Base-by-base conservation (phyloP, 2,888 invertebrate species). In the Boloria euphrosyne region DNA sequence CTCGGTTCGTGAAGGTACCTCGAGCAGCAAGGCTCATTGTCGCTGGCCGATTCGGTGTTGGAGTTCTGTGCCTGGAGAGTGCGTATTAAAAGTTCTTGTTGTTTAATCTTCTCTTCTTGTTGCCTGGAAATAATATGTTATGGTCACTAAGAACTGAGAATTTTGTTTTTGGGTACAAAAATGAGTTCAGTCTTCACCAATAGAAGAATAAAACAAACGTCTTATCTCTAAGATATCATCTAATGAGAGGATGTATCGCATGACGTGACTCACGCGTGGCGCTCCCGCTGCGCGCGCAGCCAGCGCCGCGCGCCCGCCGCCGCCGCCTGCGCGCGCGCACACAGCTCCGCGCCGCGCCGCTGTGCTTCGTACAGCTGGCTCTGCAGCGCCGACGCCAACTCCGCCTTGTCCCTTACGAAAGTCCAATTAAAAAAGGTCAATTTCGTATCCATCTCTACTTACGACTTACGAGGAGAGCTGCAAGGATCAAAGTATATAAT, bases 261-360 rank as follows among this genome's bases (percentile, higher is more conserved):
- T n/a, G n/a, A n/a, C n/a, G n/a, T n/a, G 22, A 84, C 61, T 16
- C 7, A 67, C 66, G 49, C 38, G 44, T 46, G 50, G 4, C 18
- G 54, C 52, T 84, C 80, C 67, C 69, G 78, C 76, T 69, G 67
- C 22, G 67, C 62, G 22, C 64, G 73, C n/a, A 78, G 72, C 73
- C 76, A 73, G 2, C 71, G 70, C 64, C 83, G 77, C 75, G 87
- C 83, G 66, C 69, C 69, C 75, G 70, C 61, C 13, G 47, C 81
- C 76, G 10, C 80, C 85, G 55, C 78, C 0, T 83, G 80, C 75
- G 85, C 80, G 72, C 84, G 83, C 5, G 53, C 80, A 76, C 88
- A 85, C 71, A 90, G 82, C 79, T 67, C 76, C 1, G 84, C 81
- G 73, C 89, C 84, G 69, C 84, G 86, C 73, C 67, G 71, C 52